Conservation (phyloP, 1,140 invertebrate genomes). For the Rhagoletis pomonella region DNA sequence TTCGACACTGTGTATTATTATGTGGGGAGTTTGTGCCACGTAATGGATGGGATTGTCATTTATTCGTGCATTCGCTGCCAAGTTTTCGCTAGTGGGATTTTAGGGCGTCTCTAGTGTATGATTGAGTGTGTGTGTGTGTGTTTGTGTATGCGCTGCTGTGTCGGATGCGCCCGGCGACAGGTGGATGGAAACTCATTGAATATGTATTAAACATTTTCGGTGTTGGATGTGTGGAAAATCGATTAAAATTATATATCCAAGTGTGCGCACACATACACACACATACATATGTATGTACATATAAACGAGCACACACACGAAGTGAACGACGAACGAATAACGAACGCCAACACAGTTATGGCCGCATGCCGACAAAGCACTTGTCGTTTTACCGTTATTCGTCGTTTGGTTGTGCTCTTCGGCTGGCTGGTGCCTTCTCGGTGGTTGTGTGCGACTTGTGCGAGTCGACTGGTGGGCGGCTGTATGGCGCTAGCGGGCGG, state of each 20-base stretch:
- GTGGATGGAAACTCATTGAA: slow-evolving; percentile 40
- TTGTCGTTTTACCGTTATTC: slow-evolving; percentile 10
- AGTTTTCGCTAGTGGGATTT: background rate
- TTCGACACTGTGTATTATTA: background rate
- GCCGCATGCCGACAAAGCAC: background rate
- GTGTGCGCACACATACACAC: background rate
- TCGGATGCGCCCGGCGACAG: slow-evolving; percentile 34
- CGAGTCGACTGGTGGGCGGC: background rate
- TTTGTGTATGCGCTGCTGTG: too few species aligned
- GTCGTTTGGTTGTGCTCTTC: background rate
- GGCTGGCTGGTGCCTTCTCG: background rate
- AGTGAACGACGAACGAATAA: slow-evolving; percentile 19
- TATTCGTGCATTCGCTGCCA: background rate
- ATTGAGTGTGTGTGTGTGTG: background rate
- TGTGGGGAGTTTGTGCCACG: background rate
- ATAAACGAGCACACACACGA: slow-evolving; percentile 2
- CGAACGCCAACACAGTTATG: background rate
- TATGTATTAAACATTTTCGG: slow-evolving; percentile 59
- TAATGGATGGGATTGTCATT: slow-evolving; percentile 35
- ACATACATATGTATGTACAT: background rate
- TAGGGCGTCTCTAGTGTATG: background rate
- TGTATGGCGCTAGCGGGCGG: background rate
- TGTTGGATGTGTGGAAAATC: slow-evolving; percentile 69
- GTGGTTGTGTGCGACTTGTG: background rate
- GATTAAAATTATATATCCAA: slow-evolving; percentile 68